Base-by-base conservation (phyloP, 2,888 invertebrate species). In the Cheilosia vulpina region DNA sequence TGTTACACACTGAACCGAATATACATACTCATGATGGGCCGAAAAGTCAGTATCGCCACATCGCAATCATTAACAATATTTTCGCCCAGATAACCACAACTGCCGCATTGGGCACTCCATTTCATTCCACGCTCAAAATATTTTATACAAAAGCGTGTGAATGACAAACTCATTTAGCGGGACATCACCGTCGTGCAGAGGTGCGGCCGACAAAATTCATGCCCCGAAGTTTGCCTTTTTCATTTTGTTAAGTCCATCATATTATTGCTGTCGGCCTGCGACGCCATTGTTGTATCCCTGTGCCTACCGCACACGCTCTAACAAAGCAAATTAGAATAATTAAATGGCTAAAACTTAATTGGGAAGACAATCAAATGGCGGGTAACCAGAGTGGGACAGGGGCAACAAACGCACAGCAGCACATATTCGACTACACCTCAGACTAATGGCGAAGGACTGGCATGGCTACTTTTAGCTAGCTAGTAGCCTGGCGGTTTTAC, bases 291-390 rank as follows among this genome's bases (percentile, higher is more conserved):
- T 58, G n/a, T 58, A 68, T 47, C 21, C 52, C 63, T 17, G n/a
- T n/a, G 17, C 45, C 6, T 17, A n/a, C 60, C 41, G 5, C 27
- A 2, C 62, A 19, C 41, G 31, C 41, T 53, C 50, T 63, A 75
- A 79, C 79, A 84, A 84, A 84, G 87, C 87, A 88, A 88, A 90
- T 91, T 90, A 90, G 88, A 89, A 89, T 90, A 90, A 90, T 91
- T 91, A 91, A 90, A 90, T 90, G 89, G 89, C 89, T 88, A 88
- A 88, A 88, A 89, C 88, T 89, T 91, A 90, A 91, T 90, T 90
- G 90, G 88, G 79, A 83, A 75, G 73, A 63, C 83, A 84, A 84
- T 84, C 83, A 84, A 84, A 84, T 79, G 75, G 53, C 60, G 58
- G 75, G n/a, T 58, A 38, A 47, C 21, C 50, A 47, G 58, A 47